Evolutionary conservation across 1,140 invertebrate species (phyloP).

Genomic region (Dysdera silvatica): DNA sequence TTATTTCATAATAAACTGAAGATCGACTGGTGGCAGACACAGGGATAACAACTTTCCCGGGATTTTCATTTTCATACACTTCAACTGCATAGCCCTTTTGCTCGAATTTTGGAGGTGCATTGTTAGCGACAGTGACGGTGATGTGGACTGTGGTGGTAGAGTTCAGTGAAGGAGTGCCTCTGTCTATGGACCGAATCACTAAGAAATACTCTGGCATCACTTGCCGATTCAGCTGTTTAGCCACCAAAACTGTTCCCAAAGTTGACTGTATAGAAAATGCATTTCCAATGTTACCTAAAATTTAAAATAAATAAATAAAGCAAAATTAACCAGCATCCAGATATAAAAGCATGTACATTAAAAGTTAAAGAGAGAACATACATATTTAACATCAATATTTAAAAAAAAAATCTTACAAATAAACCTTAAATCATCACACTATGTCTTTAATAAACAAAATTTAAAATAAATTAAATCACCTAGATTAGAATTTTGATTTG

Average conservation of each 20-base stretch:
- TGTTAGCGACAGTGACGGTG: conserved; percentile 76
- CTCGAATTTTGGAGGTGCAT: conserved; percentile 72
- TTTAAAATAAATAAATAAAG: background rate
- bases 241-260: conserved; percentile 65
- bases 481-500: too few relatives aligned
- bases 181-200: conserved; percentile 69
- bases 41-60: conserved; percentile 66
- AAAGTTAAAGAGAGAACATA: too few relatives aligned
- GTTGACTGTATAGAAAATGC: conserved; percentile 68
- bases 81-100: conserved; percentile 60
- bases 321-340: too few relatives aligned
- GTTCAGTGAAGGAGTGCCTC: conserved; percentile 62
- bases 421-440: too few relatives aligned
- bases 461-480: too few relatives aligned
- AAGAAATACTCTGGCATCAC: conserved; percentile 67
- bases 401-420: too few relatives aligned
- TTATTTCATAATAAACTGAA: conserved; percentile 70
- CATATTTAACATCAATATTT: background rate
- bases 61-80: conserved; percentile 71
- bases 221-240: conserved; percentile 61
- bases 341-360: too few relatives aligned
- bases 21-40: conserved; percentile 69
- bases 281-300: conserved; percentile 69
- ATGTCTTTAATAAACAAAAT: too few relatives aligned
- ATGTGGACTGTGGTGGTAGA: conserved; percentile 75